Percentiles rank a stretch among this genome's conserved stretches.
These are phyloP conservation scores for Leucophenga maculata DNA, from an alignment of 2,888 invertebrate genomes.

Conservation along the genomic window DNA sequence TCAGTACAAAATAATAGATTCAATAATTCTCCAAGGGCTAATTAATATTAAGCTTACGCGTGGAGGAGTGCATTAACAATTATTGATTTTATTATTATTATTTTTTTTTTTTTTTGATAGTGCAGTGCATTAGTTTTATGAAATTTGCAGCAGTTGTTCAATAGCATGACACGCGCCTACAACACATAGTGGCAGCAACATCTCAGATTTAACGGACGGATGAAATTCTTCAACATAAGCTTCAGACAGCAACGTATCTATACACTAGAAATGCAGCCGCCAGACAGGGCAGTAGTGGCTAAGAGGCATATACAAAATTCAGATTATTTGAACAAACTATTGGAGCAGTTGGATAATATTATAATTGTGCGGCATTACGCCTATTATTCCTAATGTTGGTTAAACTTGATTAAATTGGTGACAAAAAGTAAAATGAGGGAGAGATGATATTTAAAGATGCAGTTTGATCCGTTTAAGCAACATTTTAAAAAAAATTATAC, in stretches of 20 bases:
- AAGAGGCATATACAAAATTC: not conserved
- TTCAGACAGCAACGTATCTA: not conserved
- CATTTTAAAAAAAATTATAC: too few relatives aligned
- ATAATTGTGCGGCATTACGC: constrained; percentile 33
- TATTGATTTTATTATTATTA: too few relatives aligned
- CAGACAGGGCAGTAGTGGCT: constrained; percentile 19
- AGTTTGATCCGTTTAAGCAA: too few relatives aligned
- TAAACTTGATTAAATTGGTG: too few relatives aligned
- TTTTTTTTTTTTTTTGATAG: not conserved
- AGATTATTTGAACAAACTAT: constrained; percentile 14
- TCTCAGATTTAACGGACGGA: not conserved
- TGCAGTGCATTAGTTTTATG: not conserved
- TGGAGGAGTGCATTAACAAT: not conserved
- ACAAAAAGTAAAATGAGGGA: too few relatives aligned
- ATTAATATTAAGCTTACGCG: constrained; percentile 15
- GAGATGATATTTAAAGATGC: not conserved
- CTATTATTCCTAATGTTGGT: not conserved
- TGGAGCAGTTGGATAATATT: constrained; percentile 30
- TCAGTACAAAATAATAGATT: constrained; percentile 1
- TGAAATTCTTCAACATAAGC: not conserved
- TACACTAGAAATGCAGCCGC: not conserved
- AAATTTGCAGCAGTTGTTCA: not conserved
- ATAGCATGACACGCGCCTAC: constrained; percentile 1
- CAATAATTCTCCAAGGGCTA: constrained; percentile 14
- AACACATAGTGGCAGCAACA: not conserved